phyloP scores from a whole-genome alignment of 2,888 invertebrate genomes.

The Rambutsinella grinnellia region DNA sequence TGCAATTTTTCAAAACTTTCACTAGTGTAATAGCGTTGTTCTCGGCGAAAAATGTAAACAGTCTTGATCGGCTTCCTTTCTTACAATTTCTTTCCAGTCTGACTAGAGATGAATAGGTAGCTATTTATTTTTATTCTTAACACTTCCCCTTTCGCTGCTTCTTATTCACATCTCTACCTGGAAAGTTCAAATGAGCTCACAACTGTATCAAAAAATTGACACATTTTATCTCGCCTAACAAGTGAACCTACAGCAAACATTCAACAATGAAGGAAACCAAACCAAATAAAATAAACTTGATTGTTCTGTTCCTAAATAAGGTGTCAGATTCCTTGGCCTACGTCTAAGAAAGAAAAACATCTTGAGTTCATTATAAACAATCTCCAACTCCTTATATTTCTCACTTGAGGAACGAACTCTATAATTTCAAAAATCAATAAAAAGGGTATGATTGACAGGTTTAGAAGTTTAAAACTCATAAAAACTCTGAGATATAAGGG shows the following conservation, averaged over 20 bases:
- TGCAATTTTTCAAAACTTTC: not conserved
- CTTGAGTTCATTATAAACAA: too few relatives aligned
- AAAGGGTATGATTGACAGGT: slow-evolving; percentile 44
- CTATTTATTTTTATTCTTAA: too few relatives aligned
- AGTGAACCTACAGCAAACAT: slow-evolving; percentile 34
- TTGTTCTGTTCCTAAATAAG: slow-evolving; percentile 22
- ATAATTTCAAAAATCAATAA: slow-evolving; percentile 40
- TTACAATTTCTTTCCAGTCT: not conserved
- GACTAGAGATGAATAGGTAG: not conserved
- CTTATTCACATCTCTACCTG: not conserved
- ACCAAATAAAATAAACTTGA: slow-evolving; percentile 36
- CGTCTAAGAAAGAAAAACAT: too few relatives aligned
- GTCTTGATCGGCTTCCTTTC: not conserved
- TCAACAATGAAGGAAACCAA: slow-evolving; percentile 15
- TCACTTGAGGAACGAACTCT: not conserved
- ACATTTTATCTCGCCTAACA: slow-evolving; percentile 45
- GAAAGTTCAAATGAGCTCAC: not conserved
- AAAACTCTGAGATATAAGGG: slow-evolving; percentile 7
- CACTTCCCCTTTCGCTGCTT: too few relatives aligned
- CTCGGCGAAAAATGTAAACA: not conserved
- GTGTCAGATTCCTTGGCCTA: slow-evolving; percentile 51
- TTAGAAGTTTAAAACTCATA: slow-evolving; percentile 17
- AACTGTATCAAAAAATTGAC: slow-evolving; percentile 46
- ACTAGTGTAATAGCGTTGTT: not conserved
- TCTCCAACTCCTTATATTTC: too few relatives aligned